Evolutionary conservation across 2,113 vertebrate species (phyloP).

Genomic region (Microtus montanus): DNA sequence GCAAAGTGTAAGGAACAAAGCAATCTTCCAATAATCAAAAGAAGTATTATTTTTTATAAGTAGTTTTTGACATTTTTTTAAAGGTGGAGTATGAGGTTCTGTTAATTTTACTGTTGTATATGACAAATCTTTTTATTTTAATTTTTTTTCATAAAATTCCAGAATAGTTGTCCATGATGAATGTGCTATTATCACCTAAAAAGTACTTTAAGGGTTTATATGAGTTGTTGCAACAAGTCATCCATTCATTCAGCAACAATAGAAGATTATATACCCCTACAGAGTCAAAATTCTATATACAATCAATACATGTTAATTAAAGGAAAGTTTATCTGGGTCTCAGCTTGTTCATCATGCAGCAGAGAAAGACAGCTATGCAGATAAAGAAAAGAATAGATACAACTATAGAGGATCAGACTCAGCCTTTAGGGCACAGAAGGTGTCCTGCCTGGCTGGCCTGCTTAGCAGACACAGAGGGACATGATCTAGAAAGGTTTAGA

Average conservation of each 20-base stretch:
- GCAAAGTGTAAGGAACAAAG: not conserved
- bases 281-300: not conserved
- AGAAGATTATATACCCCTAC: not conserved
- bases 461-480: not conserved
- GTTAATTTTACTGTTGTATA: not conserved
- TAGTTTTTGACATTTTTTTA: not conserved
- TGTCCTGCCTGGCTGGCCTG: not conserved
- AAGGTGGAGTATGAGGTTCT: not conserved
- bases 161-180: not conserved
- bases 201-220: not conserved
- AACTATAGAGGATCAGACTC: not conserved
- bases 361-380: not conserved
- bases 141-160: not conserved
- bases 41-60: not conserved
- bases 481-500: not conserved
- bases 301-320: not conserved
- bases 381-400: not conserved
- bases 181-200: not conserved
- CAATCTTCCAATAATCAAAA: not conserved
- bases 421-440: fast-evolving
- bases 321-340: not conserved
- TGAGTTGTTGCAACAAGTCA: not conserved
- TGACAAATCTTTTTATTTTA: not conserved
- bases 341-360: not conserved
- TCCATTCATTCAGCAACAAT: not conserved